Base-by-base conservation (phyloP, 2,888 invertebrate species). In the Mesorhabditis belari region DNA sequence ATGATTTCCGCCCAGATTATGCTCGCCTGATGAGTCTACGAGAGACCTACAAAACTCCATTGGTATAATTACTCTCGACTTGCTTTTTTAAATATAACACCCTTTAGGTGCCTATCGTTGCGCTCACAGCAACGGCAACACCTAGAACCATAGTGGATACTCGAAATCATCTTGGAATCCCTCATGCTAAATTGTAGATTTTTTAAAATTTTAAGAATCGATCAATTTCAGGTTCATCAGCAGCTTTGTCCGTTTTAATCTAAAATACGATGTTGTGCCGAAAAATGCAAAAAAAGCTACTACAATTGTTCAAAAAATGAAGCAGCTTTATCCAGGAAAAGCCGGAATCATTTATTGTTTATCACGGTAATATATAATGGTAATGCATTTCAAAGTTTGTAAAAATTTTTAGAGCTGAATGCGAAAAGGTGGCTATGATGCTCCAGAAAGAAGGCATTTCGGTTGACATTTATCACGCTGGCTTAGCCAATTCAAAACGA, bases 331-430 rank as follows among this genome's bases (percentile, higher is more conserved):
- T 79, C 81, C 83, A 3, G 85, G 85, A 81, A 84, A 87, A 60
- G 90, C 90, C 26, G 96, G 96, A 9, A 98, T 98, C 72, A 88
- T 98, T 53, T 98, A 96, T 83, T 96, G 95, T 80, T 85, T 96
- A 23, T 90, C 93, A 0, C 87, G 84, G 84, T 73, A n/a, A n/a
- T n/a, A n/a, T n/a, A n/a, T n/a, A n/a, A n/a, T n/a, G n/a, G n/a
- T n/a, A n/a, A n/a, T n/a, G n/a, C n/a, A n/a, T n/a, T n/a, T n/a
- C n/a, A n/a, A n/a, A n/a, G n/a, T n/a, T n/a, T n/a, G n/a, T n/a
- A n/a, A 17, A 19, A 5, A 49, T 9, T 57, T 60, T n/a, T 44
- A 64, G 70, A 58, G 66, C 69, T 57, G 71, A 71, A n/a, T 71
- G 69, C 50, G 71, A 90, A 81, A 88, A 89, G 59, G 83, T 92